Conservation (phyloP, 2,113 vertebrate species). For the Lathamus discolor region DNA sequence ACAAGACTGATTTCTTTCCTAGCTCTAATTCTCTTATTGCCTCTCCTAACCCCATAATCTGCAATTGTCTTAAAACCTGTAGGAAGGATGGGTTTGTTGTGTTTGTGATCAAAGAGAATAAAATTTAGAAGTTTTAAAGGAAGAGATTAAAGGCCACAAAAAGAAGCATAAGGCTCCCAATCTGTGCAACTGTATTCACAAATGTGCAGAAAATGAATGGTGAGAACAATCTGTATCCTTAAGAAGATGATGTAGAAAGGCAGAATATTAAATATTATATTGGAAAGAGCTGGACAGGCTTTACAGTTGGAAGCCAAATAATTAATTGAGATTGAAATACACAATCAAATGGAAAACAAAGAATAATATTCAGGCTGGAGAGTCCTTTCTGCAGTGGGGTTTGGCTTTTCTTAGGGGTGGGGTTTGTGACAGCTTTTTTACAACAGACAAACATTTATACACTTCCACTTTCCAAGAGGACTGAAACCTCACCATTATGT, state of each 20-base stretch:
- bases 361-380: background rate
- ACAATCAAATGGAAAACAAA: slow-evolving; percentile 30
- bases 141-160: slow-evolving; percentile 42
- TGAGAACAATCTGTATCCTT: slow-evolving; percentile 68
- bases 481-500: background rate
- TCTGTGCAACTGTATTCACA: slow-evolving; percentile 46
- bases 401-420: background rate
- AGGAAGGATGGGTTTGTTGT: slow-evolving; percentile 35
- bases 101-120: slow-evolving; percentile 11
- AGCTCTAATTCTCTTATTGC: slow-evolving; percentile 44
- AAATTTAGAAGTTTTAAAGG: slow-evolving; percentile 6
- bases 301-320: slow-evolving; percentile 30
- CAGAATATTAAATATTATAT: slow-evolving; percentile 55
- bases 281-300: slow-evolving; percentile 28
- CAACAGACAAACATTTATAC: background rate
- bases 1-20: slow-evolving; percentile 35
- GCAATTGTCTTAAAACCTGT: slow-evolving; percentile 14
- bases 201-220: slow-evolving; percentile 46
- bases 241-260: slow-evolving; percentile 25
- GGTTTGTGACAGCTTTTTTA: background rate
- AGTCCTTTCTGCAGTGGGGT: background rate
- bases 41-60: slow-evolving; percentile 32
- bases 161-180: slow-evolving; percentile 51
- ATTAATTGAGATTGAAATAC: slow-evolving; percentile 26
- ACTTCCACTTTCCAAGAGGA: background rate